Evolutionary conservation across 1,140 invertebrate genomes (phyloP).

Genomic region (Apis florea): DNA sequence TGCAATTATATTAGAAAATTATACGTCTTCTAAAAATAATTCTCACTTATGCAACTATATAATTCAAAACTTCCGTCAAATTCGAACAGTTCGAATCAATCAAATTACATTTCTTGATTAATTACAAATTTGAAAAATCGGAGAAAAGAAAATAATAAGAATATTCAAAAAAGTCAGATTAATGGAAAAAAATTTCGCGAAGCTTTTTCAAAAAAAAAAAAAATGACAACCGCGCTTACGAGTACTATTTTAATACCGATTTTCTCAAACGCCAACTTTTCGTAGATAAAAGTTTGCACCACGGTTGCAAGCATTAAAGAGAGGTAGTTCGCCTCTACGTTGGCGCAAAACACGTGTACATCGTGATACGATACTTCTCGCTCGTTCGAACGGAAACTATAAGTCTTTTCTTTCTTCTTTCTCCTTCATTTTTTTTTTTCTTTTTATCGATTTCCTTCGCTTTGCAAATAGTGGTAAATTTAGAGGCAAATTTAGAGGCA

Average conservation of each 20-base stretch:
- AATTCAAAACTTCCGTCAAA: too few relatives aligned
- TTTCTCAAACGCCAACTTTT: not conserved
- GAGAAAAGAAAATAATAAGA: not conserved
- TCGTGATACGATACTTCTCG: not conserved
- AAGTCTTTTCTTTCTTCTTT: not conserved
- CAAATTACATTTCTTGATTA: too few relatives aligned
- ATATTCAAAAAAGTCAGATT: too few relatives aligned
- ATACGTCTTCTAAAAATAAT: too few relatives aligned
- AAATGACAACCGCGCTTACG: not conserved
- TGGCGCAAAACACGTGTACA: conserved; percentile 6
- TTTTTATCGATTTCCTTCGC: not conserved
- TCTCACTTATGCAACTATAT: too few relatives aligned
- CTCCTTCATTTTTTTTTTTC: too few relatives aligned
- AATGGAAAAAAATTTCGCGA: not conserved
- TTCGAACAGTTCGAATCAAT: too few relatives aligned
- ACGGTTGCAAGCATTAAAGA: not conserved
- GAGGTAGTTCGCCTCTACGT: not conserved
- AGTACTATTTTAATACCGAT: not conserved
- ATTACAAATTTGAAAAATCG: too few relatives aligned
- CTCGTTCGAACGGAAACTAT: not conserved
- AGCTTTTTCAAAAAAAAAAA: not conserved
- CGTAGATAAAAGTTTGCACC: not conserved
- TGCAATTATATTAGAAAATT: too few relatives aligned
- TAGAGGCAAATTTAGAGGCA: not conserved
- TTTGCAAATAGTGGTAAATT: not conserved